phyloP scores from a whole-genome alignment of 2,797 vertebrate species.

The Amazona finschi region DNA sequence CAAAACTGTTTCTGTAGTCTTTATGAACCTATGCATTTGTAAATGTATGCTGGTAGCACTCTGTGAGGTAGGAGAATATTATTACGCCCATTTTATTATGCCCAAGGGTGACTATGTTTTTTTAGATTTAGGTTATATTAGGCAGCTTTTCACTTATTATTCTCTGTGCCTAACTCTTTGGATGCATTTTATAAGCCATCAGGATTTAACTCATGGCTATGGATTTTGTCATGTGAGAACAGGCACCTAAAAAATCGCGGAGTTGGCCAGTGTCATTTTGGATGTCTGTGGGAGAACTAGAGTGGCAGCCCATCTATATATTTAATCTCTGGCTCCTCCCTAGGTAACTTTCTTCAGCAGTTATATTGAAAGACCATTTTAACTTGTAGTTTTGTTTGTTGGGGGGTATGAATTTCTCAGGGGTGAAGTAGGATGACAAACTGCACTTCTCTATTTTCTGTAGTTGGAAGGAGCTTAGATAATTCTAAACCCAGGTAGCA shows the following conservation, averaged over 20 bases:
- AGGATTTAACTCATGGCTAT: constrained; percentile 44
- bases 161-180: constrained; percentile 44
- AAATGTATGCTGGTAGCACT: constrained; percentile 38
- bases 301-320: background rate
- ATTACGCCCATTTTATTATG: constrained; percentile 52
- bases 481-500: background rate
- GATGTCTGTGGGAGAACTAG: background rate
- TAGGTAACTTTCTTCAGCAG: background rate
- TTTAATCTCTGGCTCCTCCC: background rate
- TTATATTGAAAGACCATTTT: constrained; percentile 21
- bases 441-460: constrained; percentile 16
- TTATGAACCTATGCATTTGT: constrained; percentile 19
- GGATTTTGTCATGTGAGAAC: constrained; percentile 25
- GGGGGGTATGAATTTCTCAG: background rate
- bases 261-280: background rate
- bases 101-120: constrained; percentile 45
- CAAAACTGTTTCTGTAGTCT: background rate
- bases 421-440: constrained; percentile 24
- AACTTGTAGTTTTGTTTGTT: constrained; percentile 15
- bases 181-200: constrained; percentile 56
- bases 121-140: constrained; percentile 64
- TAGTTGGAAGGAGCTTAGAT: background rate
- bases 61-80: constrained; percentile 30
- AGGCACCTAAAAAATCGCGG: constrained; percentile 8
- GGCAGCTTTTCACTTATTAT: constrained; percentile 65